Evolutionary conservation across 2,888 invertebrate species (phyloP), one percentile per base, ranked within the genome.

Genomic region (Neoscelio sp.): DNA sequence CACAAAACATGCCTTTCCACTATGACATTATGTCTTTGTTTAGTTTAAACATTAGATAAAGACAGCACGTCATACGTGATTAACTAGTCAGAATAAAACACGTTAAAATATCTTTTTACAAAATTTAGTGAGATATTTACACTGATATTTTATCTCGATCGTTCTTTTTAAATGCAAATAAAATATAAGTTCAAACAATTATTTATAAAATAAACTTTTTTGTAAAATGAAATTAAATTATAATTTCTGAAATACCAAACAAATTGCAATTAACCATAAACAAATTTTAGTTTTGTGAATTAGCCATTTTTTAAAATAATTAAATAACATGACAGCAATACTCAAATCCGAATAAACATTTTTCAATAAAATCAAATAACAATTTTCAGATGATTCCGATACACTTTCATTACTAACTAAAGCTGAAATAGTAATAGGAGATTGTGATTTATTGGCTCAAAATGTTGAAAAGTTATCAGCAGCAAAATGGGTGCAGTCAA

Each of bases 401-500:
- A 12, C 4, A 23, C 0, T 44, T 7, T 35, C 44, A 10, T 18
- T 17, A 15, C 40, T 75, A 52, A 26, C 26, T 12, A 67, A 86
- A 12, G 88, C 89, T 2, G 90, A 91, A 81, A 87, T 91, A 62
- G 64, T 92, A 12, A 78, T 92, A 46, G 90, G 88, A 1, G 92
- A 92, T 82, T 90, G 87, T 60, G 84, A 91, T 82, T 85, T 91
- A 46, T 75, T 92, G 38, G 87, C 88, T 28, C 89, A 90, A 1
- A 82, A 90, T 68, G 62, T 89, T 23, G 87, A 91, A 56, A 82
- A 89, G 23, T 83, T 92, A 50, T 86, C 88, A 20, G 85, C 88
- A n/a, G 78, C 87, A 8, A 91, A 91, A 85, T 92, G 91, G 91
- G 81, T 91, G 12, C 92, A 92, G 85, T 87, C 90, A 17, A 92